A percentile compares a stretch with the other conserved stretches of the same genome.
Evolutionary conservation across 1,140 invertebrate genomes (phyloP).

Genomic region (Drosophila orosa): DNA sequence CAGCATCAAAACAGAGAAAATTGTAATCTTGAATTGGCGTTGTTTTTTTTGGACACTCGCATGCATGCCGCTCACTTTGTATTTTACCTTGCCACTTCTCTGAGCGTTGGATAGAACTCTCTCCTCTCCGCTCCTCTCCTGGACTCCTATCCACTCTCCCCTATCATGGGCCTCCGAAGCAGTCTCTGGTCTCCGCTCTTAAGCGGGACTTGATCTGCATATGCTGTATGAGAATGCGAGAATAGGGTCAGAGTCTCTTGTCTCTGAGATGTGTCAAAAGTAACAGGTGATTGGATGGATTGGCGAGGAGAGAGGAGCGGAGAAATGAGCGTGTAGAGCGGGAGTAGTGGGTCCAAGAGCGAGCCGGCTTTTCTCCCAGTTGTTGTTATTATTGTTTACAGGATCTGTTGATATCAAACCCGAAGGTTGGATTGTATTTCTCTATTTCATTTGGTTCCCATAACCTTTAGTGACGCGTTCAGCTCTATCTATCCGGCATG

Average conservation of each 20-base stretch:
- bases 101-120: constrained; percentile 67
- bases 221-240: constrained; percentile 42
- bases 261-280: constrained; percentile 70
- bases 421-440: constrained; percentile 4
- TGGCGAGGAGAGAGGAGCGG: constrained; percentile 37
- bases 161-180: constrained; percentile 27
- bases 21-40: constrained; percentile 65
- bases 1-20: constrained; percentile 77
- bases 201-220: constrained; percentile 82
- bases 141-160: constrained; percentile 14
- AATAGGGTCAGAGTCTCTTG: constrained; percentile 65
- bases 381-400: constrained; percentile 40
- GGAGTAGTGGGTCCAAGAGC: constrained; percentile 55
- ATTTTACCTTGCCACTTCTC: constrained; percentile 54
- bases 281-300: constrained; percentile 66
- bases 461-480: neutral
- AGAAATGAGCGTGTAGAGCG: constrained; percentile 58
- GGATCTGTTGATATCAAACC: constrained; percentile 56
- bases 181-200: constrained; percentile 56
- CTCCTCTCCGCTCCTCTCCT: constrained; percentile 44
- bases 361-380: constrained; percentile 63
- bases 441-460: neutral
- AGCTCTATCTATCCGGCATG: neutral
- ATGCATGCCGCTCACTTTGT: constrained; percentile 55
- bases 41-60: constrained; percentile 52